These are phyloP conservation scores for Timema cristinae DNA, from an alignment of 2,888 invertebrate genomes.

Conservation along the genomic window DNA sequence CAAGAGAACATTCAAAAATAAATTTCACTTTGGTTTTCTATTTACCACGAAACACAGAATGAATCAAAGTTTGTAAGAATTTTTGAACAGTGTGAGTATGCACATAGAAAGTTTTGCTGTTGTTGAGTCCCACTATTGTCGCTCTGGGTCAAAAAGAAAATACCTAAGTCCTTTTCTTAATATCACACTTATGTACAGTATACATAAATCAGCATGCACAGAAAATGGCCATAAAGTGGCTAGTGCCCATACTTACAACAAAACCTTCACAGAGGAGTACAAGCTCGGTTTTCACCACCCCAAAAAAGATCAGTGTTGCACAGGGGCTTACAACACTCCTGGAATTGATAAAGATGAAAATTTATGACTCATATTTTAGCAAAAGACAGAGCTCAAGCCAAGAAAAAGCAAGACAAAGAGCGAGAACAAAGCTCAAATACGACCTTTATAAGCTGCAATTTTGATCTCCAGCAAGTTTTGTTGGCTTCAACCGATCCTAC, in stretches of 20 bases:
- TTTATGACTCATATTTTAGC: background rate
- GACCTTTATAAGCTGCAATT: background rate
- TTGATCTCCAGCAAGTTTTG: constrained; percentile 13
- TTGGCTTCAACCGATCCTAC: background rate
- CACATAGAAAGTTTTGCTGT: background rate
- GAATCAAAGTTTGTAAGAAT: constrained; percentile 14
- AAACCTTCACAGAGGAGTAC: constrained; percentile 11
- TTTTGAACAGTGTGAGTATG: background rate
- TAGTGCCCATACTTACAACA: background rate
- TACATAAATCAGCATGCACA: background rate
- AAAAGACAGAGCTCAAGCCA: background rate
- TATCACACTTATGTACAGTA: background rate
- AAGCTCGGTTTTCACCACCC: constrained; percentile 9
- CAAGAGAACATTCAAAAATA: background rate
- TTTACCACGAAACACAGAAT: constrained; percentile 5
- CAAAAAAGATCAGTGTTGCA: background rate
- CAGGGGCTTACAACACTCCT: background rate
- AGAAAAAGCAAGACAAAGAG: constrained; percentile 8
- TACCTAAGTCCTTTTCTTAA: background rate
- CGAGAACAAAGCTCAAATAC: background rate
- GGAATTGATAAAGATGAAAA: background rate
- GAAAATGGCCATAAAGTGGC: constrained; percentile 8
- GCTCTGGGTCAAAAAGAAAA: background rate
- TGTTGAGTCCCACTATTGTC: background rate
- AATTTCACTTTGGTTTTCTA: background rate